Evolutionary conservation across 2,797 vertebrate species (phyloP), one percentile per base, ranked within the genome.

Genomic region (Dallia pectoralis): DNA sequence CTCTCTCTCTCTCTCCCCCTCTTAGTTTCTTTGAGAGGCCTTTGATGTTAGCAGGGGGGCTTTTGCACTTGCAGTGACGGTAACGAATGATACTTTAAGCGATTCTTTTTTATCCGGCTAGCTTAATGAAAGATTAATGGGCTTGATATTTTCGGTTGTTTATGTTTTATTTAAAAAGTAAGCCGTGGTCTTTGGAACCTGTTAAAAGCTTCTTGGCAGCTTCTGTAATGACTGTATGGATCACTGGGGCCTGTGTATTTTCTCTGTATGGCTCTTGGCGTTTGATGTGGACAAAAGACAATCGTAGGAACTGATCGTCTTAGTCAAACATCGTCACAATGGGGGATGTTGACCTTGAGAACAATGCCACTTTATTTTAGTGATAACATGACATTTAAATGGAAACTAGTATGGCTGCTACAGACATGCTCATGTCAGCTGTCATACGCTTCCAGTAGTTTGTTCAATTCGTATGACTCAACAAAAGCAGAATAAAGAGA

Each of bases 71-170:
- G 89, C 92, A 93, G 92, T 93, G 93, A 93, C 91, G 93, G 94
- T 93, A 94, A 94, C 94, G 94, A 96, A 95, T 91, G 95, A 95
- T 95, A 95, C 95, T 97, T 95, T 95, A 97, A 98, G 95, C 89
- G 94, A 96, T 97, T 97, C 95, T 96, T 97, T 99, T 99, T 98
- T 97, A 98, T 99, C 96, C 94, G 89, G 94, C 94, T 90, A 95
- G 94, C 95, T 94, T 98, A 97, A 97, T 98, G 95, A 97, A 98
- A 98, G 96, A 98, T 99, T 98, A 97, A 99, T 98, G 94, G 94
- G 93, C 96, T 95, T 94, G 93, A 94, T 96, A 96, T 96, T 97
- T 96, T 95, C 95, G 83, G 95, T 95, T 96, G 95, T 97, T 96
- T 95, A 95, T 96, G 93, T 93, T 93, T 94, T 92, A 93, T 94